Base-by-base conservation (phyloP, 2,113 vertebrate species). In the Variabilichromis moorii region DNA sequence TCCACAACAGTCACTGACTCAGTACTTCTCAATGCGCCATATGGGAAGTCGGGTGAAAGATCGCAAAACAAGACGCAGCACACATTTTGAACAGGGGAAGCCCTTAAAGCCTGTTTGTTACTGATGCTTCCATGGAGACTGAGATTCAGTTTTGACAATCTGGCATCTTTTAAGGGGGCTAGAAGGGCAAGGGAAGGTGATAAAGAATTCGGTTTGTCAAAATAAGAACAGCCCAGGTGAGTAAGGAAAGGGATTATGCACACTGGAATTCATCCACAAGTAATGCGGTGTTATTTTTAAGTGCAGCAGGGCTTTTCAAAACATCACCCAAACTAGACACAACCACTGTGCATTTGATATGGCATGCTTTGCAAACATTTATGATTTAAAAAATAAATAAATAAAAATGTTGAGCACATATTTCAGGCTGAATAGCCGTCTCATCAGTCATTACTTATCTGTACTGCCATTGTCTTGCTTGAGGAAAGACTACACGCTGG, bases 61-160 rank as follows among this genome's bases (percentile, higher is more conserved):
- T 88, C 47, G 78, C 88, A 91, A 90, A 90, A 90, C 55, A 87
- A 83, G 83, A 86, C 51, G 24, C 26, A 81, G 63, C 66, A 11
- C 89, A 80, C 84, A 88, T 83, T 89, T 78, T 37, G 83, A 63
- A 57, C 63, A 87, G 68, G 54, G 71, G 50, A 57, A 63, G 81
- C 50, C 63, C 42, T 86, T 28, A 17, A 66, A 81, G 50, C 35
- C 26, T 11, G 76, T 88, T 86, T 94, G 91, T 86, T 88, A 59
- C 47, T 14, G 6, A 9, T 3, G 92, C 93, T 93, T 86, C 91
- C 88, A 93, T 87, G 84, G 88, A 90, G 47, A 89, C 83, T 28
- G 19, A 76, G 80, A 81, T 71, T 89, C 24, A 82, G 86, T 85
- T 91, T 81, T 57, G 37, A 84, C 73, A 81, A 71, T 89, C 68